These are phyloP conservation scores for Suillia variegata DNA, from an alignment of 2,888 invertebrate genomes.

Conservation along the genomic window DNA sequence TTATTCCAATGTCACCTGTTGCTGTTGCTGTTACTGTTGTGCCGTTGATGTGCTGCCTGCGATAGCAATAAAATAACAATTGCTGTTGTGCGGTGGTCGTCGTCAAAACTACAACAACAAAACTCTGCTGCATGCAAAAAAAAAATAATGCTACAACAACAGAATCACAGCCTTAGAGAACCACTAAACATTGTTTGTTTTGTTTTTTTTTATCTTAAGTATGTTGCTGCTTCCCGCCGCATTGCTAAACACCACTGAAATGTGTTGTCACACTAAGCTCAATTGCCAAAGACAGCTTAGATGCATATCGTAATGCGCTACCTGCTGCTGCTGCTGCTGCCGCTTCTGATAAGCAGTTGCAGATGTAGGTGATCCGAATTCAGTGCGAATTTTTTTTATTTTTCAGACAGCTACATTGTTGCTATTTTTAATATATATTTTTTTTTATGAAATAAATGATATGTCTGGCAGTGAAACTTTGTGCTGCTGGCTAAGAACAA, in stretches of 20 bases:
- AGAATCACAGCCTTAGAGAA: too few relatives aligned
- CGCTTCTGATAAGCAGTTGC: constrained; percentile 14
- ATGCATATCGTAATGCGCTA: constrained; percentile 39
- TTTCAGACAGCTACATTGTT: neutral
- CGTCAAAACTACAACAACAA: neutral
- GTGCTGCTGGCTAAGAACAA: too few relatives aligned
- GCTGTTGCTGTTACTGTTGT: constrained; percentile 34
- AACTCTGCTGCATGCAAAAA: neutral
- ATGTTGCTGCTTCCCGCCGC: constrained; percentile 5
- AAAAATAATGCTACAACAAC: too few relatives aligned
- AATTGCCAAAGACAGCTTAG: constrained; percentile 35
- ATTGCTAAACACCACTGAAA: constrained; percentile 36
- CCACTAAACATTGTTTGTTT: too few relatives aligned
- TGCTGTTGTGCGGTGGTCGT: neutral
- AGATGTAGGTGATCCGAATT: constrained; percentile 29
- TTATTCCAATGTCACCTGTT: constrained; percentile 53
- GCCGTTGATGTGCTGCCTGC: neutral
- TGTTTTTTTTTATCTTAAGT: too few relatives aligned
- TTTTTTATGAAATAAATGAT: neutral
- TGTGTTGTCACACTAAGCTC: constrained; percentile 48
- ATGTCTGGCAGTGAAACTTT: too few relatives aligned
- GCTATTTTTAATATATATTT: neutral
- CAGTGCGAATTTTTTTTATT: neutral
- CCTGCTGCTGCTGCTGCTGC: neutral
- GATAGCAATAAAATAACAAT: neutral